These are phyloP conservation scores for Tauraco erythrolophus DNA, from an alignment of 2,113 vertebrate species.

Conservation along the genomic window DNA sequence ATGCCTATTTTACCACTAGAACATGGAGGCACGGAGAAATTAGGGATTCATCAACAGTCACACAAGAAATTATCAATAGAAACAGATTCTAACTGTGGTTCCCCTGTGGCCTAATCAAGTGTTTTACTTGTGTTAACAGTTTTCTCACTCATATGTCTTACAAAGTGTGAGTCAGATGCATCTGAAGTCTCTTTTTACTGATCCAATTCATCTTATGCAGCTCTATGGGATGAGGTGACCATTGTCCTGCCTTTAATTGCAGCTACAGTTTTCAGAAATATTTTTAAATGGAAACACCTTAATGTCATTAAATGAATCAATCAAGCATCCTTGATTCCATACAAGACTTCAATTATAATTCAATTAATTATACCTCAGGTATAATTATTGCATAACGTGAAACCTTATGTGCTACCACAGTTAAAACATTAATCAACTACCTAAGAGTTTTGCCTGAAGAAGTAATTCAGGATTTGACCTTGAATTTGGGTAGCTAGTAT, in stretches of 20 bases:
- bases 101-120: neutral
- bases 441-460: conserved; percentile 11
- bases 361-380: too few species aligned
- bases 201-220: neutral
- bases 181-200: neutral
- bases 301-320: neutral
- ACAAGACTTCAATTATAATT: neutral
- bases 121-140: neutral
- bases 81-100: neutral
- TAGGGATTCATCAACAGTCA: neutral
- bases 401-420: neutral
- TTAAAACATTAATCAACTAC: conserved; percentile 29
- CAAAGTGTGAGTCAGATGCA: neutral
- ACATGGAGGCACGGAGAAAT: neutral
- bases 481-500: neutral
- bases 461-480: conserved; percentile 40
- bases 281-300: conserved; percentile 24
- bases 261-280: neutral
- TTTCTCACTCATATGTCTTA: neutral
- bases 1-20: neutral
- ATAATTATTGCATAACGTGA: conserved; percentile 15
- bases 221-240: neutral
- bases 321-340: neutral
- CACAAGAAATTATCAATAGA: neutral
- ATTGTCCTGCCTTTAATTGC: neutral